Evolutionary conservation across 2,888 invertebrate genomes (phyloP), one percentile per base, ranked within the genome.

Genomic region (Euspilapteryx auroguttella): DNA sequence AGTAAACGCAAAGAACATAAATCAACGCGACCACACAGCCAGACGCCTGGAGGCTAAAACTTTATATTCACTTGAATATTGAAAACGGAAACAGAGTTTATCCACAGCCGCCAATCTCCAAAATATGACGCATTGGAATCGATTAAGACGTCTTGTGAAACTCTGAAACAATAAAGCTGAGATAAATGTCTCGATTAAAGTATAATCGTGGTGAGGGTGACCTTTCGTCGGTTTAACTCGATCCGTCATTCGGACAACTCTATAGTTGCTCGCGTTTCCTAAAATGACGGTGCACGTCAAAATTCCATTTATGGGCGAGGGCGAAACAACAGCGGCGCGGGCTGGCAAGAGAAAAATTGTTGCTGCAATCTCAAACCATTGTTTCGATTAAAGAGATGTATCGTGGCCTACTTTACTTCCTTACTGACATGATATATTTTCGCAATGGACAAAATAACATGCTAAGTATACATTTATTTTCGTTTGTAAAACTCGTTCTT

Each of bases 121-220:
- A 47, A 49, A 51, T 49, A 55, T 49, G 47, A 47, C 47, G 44
- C 44, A 48, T 44, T 45, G 49, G 45, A 55, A 40, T 40, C 55
- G 61, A 63, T 63, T 61, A 61, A 63, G 61, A 59, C 52, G 55
- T 63, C 54, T 47, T 41, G 44, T 58, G 57, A 55, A 58, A 59
- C 53, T 55, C 41, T 44, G 54, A 57, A 61, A 65, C 59, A 62
- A 59, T 59, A 55, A 56, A 52, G 49, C 49, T 53, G 53, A 62
- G 61, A 65, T 65, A 53, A 57, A 61, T 55, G 57, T 61, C 55
- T 55, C 61, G 63, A 64, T 65, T 63, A 64, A 61, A 58, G n/a
- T n/a, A 59, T 62, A 63, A 64, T 62, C 62, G 55, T 43, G 48
- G 44, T 52, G 61, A 62, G 43, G 48, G 44, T 52, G 61, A 62